Evolutionary conservation across 2,888 invertebrate genomes (phyloP), one percentile per base, ranked within the genome.

Genomic region (Melanotus villosus): DNA sequence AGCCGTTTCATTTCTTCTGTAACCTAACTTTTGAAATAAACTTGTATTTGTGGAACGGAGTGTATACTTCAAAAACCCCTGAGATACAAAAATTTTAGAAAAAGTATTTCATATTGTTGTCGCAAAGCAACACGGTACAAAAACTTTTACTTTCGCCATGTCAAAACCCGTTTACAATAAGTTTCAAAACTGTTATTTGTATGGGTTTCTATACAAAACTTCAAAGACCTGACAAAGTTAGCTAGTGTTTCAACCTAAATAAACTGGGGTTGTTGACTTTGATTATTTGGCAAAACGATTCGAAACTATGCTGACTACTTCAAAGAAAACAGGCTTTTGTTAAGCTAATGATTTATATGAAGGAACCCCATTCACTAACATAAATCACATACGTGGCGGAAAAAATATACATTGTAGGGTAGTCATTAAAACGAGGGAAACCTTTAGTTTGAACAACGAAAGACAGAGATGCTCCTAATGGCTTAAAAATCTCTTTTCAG

Each of bases 241-340:
- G 21, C 23, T 47, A 47, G 47, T 47, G 47, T 47, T 47, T 47
- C 23, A 47, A 23, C 47, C 47, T 47, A 47, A 21, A 47, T 47
- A 63, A 63, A 63, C 36, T 41, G 36, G 45, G 56, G 65, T 65
- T 65, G 56, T 65, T 65, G 65, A 65, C 65, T 65, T 65, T 65
- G 56, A 47, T 58, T 43, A 43, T 65, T 65, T 57, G 41, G 57
- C 57, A 65, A 57, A 54, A 41, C 57, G 56, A 65, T 54, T 57
- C 41, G 54, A 52, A 54, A 57, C 45, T 57, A 65, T 38, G 34
- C 47, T 30, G 57, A 38, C 56, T 65, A 57, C 65, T 56, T 65
- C 32, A 65, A 65, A 54, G 54, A 65, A 65, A 65, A 65, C 56
- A 56, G 45, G 16, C 56, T 65, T 65, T 65, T 65, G 65, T 65